Percentiles rank a stretch among this genome's conserved stretches.
These are phyloP conservation scores for Ailurus styani DNA, from an alignment of 2,113 vertebrate species.

Conservation along the genomic window DNA sequence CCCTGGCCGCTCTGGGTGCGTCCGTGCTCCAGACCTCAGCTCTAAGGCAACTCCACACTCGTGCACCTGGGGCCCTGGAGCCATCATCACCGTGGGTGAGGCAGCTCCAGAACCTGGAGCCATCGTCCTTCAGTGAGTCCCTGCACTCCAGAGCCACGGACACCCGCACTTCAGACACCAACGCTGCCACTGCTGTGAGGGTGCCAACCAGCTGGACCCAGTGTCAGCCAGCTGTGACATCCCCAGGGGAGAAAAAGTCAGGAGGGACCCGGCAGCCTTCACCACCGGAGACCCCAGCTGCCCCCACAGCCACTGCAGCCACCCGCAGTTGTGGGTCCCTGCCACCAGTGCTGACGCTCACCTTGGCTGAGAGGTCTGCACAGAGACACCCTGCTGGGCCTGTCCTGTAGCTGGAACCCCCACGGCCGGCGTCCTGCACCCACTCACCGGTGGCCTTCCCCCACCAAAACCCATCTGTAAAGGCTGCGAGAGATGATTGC, in stretches of 20 bases:
- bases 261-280: background rate
- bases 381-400: background rate
- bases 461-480: background rate
- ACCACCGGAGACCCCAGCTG: background rate
- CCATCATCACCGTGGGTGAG: rapidly evolving
- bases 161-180: background rate
- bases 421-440: too few species aligned
- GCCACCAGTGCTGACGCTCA: background rate
- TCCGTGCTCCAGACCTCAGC: background rate
- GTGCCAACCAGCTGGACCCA: background rate
- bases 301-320: background rate
- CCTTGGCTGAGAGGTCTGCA: background rate
- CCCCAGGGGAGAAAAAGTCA: background rate
- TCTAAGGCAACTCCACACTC: background rate
- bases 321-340: background rate
- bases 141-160: background rate
- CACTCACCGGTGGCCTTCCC: background rate
- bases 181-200: background rate
- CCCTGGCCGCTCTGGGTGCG: background rate
- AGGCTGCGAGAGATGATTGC: background rate
- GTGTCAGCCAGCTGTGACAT: background rate
- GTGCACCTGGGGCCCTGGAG: background rate
- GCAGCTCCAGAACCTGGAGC: background rate
- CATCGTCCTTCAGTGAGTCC: background rate
- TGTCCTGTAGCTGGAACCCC: background rate